These are phyloP conservation scores for Cheilosia pagana DNA, from an alignment of 2,888 invertebrate species.

Conservation along the genomic window DNA sequence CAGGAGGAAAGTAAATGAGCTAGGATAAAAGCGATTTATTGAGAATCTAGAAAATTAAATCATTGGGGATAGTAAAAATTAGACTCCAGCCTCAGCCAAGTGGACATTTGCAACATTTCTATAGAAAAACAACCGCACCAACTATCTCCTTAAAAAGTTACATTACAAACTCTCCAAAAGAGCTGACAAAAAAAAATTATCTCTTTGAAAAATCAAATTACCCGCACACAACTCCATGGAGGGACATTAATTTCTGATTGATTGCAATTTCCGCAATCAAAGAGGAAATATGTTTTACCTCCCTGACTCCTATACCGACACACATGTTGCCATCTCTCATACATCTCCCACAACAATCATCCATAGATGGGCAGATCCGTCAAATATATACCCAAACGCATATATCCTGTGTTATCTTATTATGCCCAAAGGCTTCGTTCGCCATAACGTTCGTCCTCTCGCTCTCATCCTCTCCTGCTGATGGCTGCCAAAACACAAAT, in stretches of 20 bases:
- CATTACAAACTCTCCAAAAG: no score
- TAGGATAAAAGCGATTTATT: no score
- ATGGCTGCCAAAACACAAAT: slow-evolving; percentile 69
- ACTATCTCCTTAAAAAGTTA: no score
- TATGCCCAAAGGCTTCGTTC: slow-evolving; percentile 69
- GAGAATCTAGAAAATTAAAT: no score
- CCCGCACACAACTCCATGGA: slow-evolving; percentile 52
- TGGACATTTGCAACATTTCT: no score
- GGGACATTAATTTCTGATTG: slow-evolving; percentile 73
- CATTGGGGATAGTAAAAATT: no score
- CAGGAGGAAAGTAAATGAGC: no score
- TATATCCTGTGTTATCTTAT: slow-evolving; percentile 74
- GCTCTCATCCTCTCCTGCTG: background rate
- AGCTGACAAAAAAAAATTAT: slow-evolving; percentile 20
- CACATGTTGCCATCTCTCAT: slow-evolving; percentile 54
- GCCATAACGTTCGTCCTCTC: slow-evolving; percentile 4
- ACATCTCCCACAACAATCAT: slow-evolving; percentile 69
- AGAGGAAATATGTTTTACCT: slow-evolving; percentile 61
- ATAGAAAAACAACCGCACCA: no score
- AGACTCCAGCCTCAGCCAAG: no score
- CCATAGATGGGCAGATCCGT: slow-evolving; percentile 67
- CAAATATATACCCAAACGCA: slow-evolving; percentile 68
- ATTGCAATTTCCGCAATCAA: slow-evolving; percentile 73
- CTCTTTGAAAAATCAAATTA: slow-evolving; percentile 71
- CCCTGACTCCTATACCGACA: slow-evolving; percentile 9